Conservation (phyloP, 2,797 vertebrate genomes). For the Xiphorhynchus erythropygius region DNA sequence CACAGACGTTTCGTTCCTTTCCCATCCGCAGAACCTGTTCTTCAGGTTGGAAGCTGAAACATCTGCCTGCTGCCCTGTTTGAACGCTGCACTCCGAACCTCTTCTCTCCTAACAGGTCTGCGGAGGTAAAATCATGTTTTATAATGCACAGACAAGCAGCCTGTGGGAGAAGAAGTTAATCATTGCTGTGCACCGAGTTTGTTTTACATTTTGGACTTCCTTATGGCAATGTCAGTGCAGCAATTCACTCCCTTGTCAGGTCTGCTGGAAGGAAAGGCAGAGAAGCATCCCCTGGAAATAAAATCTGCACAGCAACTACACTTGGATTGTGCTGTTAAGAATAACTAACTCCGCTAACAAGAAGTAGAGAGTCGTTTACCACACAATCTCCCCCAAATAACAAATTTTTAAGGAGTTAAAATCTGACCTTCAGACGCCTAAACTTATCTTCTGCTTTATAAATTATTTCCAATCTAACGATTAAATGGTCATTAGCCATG, state of each 20-base stretch:
- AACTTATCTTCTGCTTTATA: not conserved
- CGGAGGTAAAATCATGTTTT: not conserved
- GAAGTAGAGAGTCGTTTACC: not conserved
- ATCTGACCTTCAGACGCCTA: not conserved
- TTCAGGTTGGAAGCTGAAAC: constrained; percentile 60
- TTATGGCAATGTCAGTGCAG: not conserved
- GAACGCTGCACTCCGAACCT: not conserved
- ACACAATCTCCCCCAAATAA: not conserved
- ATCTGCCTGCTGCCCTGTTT: constrained; percentile 3
- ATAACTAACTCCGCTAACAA: not conserved
- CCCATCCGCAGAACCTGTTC: constrained; percentile 69
- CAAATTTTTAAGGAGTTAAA: not conserved
- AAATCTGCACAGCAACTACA: not conserved
- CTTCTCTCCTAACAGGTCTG: not conserved
- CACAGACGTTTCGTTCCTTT: not conserved
- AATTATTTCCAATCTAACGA: not conserved
- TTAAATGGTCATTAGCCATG: not conserved
- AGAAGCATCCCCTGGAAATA: not conserved
- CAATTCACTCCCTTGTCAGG: not conserved
- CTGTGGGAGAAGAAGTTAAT: constrained; percentile 56
- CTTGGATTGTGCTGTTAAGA: not conserved
- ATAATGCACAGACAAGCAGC: not conserved
- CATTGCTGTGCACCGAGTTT: not conserved
- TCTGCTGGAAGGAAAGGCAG: not conserved
- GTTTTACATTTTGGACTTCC: constrained; percentile 42